Base-by-base conservation (phyloP, 2,888 invertebrate species). In the Tuberolachnus salignus region DNA sequence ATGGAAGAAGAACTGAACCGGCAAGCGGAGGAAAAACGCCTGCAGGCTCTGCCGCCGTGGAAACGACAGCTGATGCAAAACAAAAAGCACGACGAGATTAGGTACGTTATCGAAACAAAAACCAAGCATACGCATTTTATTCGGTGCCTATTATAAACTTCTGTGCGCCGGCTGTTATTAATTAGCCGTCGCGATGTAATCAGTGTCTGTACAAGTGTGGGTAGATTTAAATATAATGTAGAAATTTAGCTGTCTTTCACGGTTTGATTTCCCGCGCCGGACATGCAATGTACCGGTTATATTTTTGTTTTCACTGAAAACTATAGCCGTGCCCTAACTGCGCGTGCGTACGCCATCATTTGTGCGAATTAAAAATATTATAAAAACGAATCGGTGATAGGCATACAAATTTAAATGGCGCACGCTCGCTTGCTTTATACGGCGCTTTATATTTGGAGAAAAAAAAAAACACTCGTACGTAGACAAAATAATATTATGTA, bases 21-120 rank as follows among this genome's bases (percentile, higher is more conserved):
- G 81, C 94, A 95, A 84, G 94, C 94, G 0, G 95, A 95, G 86
- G 91, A 92, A 83, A 90, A 94, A 83, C 87, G 95, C 82, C 89
- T 95, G 64, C 92, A 93, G 26, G 90, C 95, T 16, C 94, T 97
- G 83, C 97, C 97, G 0, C 93, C 93, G 70, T 97, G 97, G 97
- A 97, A 97, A 86, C 88, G 96, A 78, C 96, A 96, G 84, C 87
- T 97, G 80, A 86, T 97, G 82, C 92, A 92, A 80, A 90, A 94
- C 82, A 91, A 93, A 83, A 91, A 34, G 34, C 66, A 93, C 83
- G 94, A 94, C 84, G 92, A 93, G 92, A 94, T 93, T 85, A 93
- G 92, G 94, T 93, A 85, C 86, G 87, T 66, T 61, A 42, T 53
- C 1, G 19, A 34, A 61, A 71, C n/a, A n/a, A n/a, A n/a, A n/a